phyloP scores from a whole-genome alignment of 2,888 invertebrate species.

The Cosmia pyralina region DNA sequence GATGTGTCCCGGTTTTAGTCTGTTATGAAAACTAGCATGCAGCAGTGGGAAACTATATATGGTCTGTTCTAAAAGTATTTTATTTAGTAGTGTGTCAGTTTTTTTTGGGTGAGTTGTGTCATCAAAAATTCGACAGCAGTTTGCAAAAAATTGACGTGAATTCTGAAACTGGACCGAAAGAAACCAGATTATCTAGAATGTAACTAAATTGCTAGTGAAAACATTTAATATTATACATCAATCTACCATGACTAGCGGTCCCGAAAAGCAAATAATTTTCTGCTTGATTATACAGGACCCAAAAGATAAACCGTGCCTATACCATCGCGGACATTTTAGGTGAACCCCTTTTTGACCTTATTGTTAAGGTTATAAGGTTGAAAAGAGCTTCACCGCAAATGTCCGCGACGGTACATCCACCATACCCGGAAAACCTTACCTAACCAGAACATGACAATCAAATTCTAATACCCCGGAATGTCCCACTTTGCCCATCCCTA shows the following conservation, averaged over 20 bases:
- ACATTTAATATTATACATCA: no score
- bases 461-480: constrained; percentile 11
- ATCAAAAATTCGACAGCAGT: not conserved
- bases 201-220: not conserved
- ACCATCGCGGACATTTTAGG: no score
- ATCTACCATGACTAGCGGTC: not conserved
- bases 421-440: constrained; percentile 2
- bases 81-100: no score
- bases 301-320: not conserved
- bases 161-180: not conserved
- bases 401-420: not conserved
- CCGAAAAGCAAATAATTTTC: not conserved
- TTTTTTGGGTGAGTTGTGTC: not conserved
- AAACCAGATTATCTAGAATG: not conserved
- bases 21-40: not conserved
- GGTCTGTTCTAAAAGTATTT: not conserved
- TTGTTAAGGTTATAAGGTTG: no score
- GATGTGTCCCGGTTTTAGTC: not conserved
- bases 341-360: no score
- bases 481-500: constrained; percentile 43
- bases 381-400: no score
- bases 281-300: no score
- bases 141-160: not conserved
- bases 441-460: constrained; percentile 6
- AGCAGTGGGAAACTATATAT: not conserved